Base-by-base conservation (phyloP, 2,797 vertebrate species). In the Liasis olivaceus region DNA sequence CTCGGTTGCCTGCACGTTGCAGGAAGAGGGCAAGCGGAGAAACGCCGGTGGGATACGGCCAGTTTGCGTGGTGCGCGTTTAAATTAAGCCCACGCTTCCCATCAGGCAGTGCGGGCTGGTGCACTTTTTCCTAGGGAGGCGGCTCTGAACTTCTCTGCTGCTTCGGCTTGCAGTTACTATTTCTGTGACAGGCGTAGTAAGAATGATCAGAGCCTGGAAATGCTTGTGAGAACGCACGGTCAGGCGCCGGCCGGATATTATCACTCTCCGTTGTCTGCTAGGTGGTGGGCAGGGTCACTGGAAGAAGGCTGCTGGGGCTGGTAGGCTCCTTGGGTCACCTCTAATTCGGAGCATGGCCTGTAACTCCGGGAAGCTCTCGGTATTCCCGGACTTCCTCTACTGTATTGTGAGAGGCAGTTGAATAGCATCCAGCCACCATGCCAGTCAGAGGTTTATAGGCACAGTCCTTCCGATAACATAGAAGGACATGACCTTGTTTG, bases 401-500 rank as follows among this genome's bases (percentile, higher is more conserved):
- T 36, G 69, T 72, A 20, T 69, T 69, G 64, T 14, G 59, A 31
- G 87, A 84, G 17, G 59, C 31, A 26, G 42, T 5, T 31, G 66
- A 14, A 4, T 69, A 11, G 12, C 22, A 47, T 31, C 59, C 69
- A 72, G 47, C 47, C 24, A 6, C 54, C 1, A 5, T 31, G 51
- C 47, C 3, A 17, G 0, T 28, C 88, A 5, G 1, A 8, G 88
- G 54, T 20, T 85, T 66, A 20, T 13, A 58, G 62, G 15, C 51
- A 11, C 26, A 36, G 62, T 7, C 88, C 54, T 89, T 69, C 54
- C 13, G 62, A 22, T 28, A 12, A 26, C 51, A 31, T 22, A 24
- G 42, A 93, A 96, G 94, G 94, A 94, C 94, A 11, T 95, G 95
- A 96, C 96, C 96, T 96, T 96, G 94, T 5, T n/a, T 81, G 24